Evolutionary conservation across 92 coral and sea anemone species (phyloP), one percentile per base, ranked within the genome.

Genomic region (Palythoa grandiflora): DNA sequence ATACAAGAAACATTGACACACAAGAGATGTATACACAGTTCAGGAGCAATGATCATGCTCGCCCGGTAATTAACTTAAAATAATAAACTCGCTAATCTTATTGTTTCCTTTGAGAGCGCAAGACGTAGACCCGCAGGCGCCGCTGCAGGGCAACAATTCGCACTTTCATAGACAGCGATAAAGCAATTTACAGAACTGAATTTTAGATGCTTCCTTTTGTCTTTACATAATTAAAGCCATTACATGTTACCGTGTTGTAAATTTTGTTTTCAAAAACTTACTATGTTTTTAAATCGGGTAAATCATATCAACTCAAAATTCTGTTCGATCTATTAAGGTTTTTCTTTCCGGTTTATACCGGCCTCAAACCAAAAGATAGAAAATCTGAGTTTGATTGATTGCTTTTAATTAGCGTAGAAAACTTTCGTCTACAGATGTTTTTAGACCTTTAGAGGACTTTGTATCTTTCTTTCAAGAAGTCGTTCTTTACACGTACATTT

Each of bases 111-210:
- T 88, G 89, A 83, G 87, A 71, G 87, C 28, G 40, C 55, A 68
- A 17, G 66, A 17, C 53, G 65, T 93, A 94, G 96, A 94, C 94
- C 88, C 93, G 88, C 60, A 77, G 96, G 94, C 96, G 96, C 94
- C 96, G 68, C n/a, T 11, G 44, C 28, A 78, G 79, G 86, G 59
- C 72, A 51, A 77, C 80, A 71, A 75, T 94, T 93, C 93, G 87
- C 96, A 94, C 96, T 68, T 92, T 77, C 73, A 72, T 75, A 73
- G 86, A 84, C 80, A 36, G 59, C 38, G 86, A 81, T 66, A 81
- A 81, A 81, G 37, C 86, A 81, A 66, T 81, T 81, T 79, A 77
- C 83, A 37, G 83, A 16, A 77, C 66, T 28, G 28, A 35, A 2
- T 53, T 20, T 48, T 54, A 11, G 47, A 38, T 68, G 19, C 15